These are phyloP conservation scores for Hemibagrus guttatus DNA, from an alignment of 2,797 vertebrate species.

Conservation along the genomic window DNA sequence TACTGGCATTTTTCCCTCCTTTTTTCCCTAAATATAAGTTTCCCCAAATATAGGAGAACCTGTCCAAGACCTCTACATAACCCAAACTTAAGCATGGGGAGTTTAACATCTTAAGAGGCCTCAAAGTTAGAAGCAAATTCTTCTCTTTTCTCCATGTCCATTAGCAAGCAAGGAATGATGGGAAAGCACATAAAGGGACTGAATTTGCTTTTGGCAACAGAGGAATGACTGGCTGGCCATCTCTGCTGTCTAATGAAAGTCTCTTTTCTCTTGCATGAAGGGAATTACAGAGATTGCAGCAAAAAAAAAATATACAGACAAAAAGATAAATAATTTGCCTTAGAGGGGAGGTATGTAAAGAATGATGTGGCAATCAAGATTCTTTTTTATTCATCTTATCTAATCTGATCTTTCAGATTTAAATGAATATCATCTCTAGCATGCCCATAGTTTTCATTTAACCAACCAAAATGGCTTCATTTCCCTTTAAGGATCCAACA, in stretches of 20 bases:
- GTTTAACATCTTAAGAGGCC: background rate
- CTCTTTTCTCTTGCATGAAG: conserved; percentile 30
- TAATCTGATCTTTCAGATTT: background rate
- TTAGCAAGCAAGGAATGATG: conserved; percentile 35
- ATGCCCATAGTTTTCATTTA: background rate
- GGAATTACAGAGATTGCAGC: background rate
- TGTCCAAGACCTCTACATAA: conserved; percentile 3
- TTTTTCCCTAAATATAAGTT: background rate
- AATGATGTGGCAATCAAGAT: background rate
- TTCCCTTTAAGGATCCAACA: conserved; percentile 20
- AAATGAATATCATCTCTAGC: background rate
- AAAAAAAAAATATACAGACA: background rate
- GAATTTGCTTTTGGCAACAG: conserved; percentile 14
- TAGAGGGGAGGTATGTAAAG: background rate
- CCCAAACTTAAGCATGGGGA: background rate
- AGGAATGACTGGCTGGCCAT: conserved; percentile 18
- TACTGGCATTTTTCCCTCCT: background rate
- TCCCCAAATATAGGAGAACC: background rate
- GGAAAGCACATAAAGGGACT: background rate
- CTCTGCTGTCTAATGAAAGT: conserved; percentile 22
- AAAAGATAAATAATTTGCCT: background rate
- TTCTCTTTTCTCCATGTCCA: background rate
- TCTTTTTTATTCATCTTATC: background rate
- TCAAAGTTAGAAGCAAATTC: background rate
- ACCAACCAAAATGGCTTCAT: conserved; percentile 34